phyloP scores from a whole-genome alignment of 1,140 invertebrate genomes.

The Aphidius ervi region DNA sequence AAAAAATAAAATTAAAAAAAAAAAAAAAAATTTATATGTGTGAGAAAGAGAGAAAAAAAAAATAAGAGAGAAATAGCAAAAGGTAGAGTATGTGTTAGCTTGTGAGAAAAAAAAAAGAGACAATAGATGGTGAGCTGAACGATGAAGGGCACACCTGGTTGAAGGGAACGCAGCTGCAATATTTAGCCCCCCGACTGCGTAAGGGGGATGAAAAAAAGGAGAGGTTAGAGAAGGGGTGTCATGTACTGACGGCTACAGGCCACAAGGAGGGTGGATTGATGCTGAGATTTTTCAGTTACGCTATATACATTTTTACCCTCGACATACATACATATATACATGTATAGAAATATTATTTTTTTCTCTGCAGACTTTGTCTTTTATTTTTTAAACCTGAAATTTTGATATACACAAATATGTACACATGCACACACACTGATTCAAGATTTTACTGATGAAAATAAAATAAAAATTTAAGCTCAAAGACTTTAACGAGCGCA shows the following conservation, averaged over 20 bases:
- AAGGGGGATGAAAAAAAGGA: slow-evolving; percentile 45
- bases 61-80: slow-evolving; percentile 9
- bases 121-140: slow-evolving; percentile 24
- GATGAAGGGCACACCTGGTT: slow-evolving; percentile 47
- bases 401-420: slow-evolving; percentile 15
- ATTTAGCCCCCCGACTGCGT: slow-evolving; percentile 26
- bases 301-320: slow-evolving; percentile 12
- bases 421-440: no score
- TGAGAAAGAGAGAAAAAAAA: slow-evolving; percentile 25
- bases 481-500: slow-evolving; percentile 38
- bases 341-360: neutral
- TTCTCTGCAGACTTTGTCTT: neutral
- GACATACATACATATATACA: slow-evolving; percentile 7
- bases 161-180: slow-evolving; percentile 43
- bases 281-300: slow-evolving; percentile 48
- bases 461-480: no score
- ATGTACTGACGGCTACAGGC: slow-evolving; percentile 7
- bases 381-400: neutral
- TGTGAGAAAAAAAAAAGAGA: slow-evolving; percentile 11
- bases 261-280: slow-evolving; percentile 37
- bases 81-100: neutral
- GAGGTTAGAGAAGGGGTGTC: slow-evolving; percentile 24
- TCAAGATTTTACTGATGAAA: no score
- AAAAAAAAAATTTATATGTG: no score
- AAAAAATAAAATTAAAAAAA: no score